These are phyloP conservation scores for Dioctria linearis DNA, from an alignment of 2,888 invertebrate species.

Conservation along the genomic window DNA sequence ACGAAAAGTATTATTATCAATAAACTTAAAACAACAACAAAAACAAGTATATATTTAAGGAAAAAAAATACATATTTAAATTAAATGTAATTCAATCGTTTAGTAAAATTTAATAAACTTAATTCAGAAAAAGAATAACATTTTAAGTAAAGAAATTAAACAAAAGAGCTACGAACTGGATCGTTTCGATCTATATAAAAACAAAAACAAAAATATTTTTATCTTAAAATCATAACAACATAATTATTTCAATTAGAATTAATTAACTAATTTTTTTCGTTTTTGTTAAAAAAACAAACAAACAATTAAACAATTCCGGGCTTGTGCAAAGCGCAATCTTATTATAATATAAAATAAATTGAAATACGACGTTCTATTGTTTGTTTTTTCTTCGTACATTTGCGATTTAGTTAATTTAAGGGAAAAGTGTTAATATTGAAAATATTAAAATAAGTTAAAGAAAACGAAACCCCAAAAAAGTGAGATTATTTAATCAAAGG, in stretches of 20 bases:
- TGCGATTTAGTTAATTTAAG: slow-evolving; percentile 38
- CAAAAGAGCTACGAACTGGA: slow-evolving; percentile 61
- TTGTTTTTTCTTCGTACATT: slow-evolving; percentile 10
- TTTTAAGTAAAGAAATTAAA: slow-evolving; percentile 4
- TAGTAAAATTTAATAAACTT: slow-evolving; percentile 55
- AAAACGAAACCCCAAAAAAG: slow-evolving; percentile 63
- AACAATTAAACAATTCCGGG: slow-evolving; percentile 59
- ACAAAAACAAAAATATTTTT: slow-evolving; percentile 60
- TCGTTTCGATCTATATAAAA: slow-evolving; percentile 67
- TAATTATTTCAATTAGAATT: slow-evolving; percentile 52
- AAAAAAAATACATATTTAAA: slow-evolving; percentile 49
- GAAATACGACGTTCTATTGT: neutral
- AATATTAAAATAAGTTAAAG: slow-evolving; percentile 55
- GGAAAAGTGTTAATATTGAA: slow-evolving; percentile 21
- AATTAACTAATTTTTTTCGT: slow-evolving; percentile 56
- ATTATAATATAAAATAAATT: slow-evolving; percentile 13
- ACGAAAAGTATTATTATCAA: slow-evolving; percentile 57
- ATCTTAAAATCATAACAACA: slow-evolving; percentile 41
- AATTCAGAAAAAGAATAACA: slow-evolving; percentile 19
- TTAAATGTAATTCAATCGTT: slow-evolving; percentile 56
- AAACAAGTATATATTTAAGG: slow-evolving; percentile 7
- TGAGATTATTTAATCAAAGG: slow-evolving; percentile 65
- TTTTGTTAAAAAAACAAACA: slow-evolving; percentile 23
- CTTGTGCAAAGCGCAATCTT: slow-evolving; percentile 71
- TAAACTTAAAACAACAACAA: slow-evolving; percentile 38